A percentile compares a stretch with the other conserved stretches of the same genome.
phyloP scores from a whole-genome alignment of 2,888 invertebrate species.

The Andrena bucephala region DNA sequence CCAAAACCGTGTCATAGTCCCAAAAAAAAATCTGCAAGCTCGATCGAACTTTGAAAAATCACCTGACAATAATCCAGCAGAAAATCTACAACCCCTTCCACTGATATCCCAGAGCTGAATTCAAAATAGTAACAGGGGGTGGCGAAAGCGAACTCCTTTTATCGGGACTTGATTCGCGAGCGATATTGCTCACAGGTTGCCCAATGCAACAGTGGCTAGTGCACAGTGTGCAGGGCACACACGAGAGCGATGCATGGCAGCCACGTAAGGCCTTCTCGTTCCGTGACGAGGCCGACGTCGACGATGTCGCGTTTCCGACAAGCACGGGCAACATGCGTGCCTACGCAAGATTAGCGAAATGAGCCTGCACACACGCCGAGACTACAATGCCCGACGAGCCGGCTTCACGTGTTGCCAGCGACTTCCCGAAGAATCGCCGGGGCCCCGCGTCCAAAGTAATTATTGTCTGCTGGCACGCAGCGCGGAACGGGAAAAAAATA shows the following conservation, averaged over 20 bases:
- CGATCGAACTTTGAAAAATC: no score
- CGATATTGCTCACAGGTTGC: constrained; percentile 29
- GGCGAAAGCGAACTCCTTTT: constrained; percentile 22
- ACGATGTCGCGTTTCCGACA: constrained; percentile 74
- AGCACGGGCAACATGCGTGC: constrained; percentile 73
- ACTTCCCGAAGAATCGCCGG: constrained; percentile 60
- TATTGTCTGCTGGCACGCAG: constrained; percentile 59
- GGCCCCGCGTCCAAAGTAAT: constrained; percentile 52
- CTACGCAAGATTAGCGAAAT: constrained; percentile 75
- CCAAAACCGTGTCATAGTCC: no score
- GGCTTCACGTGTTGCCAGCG: constrained; percentile 35
- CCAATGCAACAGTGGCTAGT: constrained; percentile 11
- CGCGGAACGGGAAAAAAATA: constrained; percentile 42
- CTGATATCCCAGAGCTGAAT: no score
- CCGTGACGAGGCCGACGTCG: constrained; percentile 74
- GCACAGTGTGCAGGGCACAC: constrained; percentile 4
- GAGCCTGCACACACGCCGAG: constrained; percentile 51
- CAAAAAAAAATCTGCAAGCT: no score
- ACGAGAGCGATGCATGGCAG: constrained; percentile 29
- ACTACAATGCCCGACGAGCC: constrained; percentile 40
- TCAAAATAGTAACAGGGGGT: no score
- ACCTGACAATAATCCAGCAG: constrained; percentile 9
- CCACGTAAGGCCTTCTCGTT: constrained; percentile 68
- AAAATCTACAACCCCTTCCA: constrained; percentile 8
- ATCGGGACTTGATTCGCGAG: constrained; percentile 48